These are phyloP conservation scores for Limnodromus scolopaceus DNA, from an alignment of 2,797 vertebrate species.

Conservation along the genomic window DNA sequence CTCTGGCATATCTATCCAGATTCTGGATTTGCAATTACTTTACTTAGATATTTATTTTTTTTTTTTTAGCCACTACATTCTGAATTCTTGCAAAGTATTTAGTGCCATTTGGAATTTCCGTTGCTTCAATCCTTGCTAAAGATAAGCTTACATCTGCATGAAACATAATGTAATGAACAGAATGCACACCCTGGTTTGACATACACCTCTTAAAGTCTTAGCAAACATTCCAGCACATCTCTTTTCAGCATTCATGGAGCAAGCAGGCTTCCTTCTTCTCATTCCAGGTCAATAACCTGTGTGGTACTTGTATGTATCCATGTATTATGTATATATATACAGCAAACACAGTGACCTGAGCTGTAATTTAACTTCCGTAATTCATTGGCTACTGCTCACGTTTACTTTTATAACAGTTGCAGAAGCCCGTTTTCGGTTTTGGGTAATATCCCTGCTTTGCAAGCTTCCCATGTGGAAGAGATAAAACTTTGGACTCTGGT, in stretches of 20 bases:
- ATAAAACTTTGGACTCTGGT: not conserved
- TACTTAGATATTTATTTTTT: not conserved
- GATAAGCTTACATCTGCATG: not conserved
- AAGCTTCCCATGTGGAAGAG: not conserved
- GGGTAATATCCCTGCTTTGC: not conserved
- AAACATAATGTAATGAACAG: not conserved
- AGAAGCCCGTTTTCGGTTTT: not conserved
- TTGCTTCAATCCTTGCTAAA: not conserved
- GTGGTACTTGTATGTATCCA: not conserved
- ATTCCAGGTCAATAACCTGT: not conserved
- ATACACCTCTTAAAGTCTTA: not conserved
- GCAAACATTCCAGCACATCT: not conserved
- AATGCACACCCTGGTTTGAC: fast-evolving
- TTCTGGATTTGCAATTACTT: not conserved
- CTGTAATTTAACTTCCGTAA: not conserved
- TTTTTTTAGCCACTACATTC: not conserved
- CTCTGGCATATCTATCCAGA: not conserved
- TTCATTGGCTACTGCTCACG: not conserved
- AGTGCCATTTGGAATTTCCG: not conserved
- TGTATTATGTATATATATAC: too few relatives aligned
- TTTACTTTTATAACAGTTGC: not conserved
- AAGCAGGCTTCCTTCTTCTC: not conserved
- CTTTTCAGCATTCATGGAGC: not conserved
- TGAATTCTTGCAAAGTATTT: not conserved
- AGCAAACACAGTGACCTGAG: not conserved